Conservation (phyloP, 2,113 vertebrate species). For the Amblyopsis rosae region DNA sequence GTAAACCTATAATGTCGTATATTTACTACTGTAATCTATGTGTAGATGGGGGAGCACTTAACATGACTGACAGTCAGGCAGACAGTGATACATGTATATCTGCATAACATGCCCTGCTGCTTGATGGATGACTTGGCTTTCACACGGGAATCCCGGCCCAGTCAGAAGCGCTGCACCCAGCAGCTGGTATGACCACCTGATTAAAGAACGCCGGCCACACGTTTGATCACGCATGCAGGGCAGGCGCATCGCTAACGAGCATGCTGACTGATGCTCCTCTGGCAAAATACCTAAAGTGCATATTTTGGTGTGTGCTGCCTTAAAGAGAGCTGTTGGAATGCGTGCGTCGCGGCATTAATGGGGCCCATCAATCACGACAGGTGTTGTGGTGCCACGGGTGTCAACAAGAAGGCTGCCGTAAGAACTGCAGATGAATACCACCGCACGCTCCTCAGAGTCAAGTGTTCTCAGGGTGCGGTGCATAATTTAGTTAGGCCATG, state of each 20-base stretch:
- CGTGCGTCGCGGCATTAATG: constrained; percentile 60
- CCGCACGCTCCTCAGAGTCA: constrained; percentile 4
- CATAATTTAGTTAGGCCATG: constrained; percentile 29
- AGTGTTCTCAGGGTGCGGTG: constrained; percentile 9
- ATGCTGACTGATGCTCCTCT: constrained; percentile 59
- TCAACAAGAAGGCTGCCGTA: constrained; percentile 35
- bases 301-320: constrained; percentile 58
- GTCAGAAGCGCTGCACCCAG: constrained; percentile 37
- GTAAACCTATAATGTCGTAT: constrained; percentile 2
- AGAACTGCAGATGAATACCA: constrained; percentile 23
- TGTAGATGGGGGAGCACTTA: not conserved
- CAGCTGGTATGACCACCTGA: constrained; percentile 43
- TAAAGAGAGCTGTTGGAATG: constrained; percentile 63
- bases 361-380: constrained; percentile 65
- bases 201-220: constrained; percentile 53
- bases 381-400: constrained; percentile 48
- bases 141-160: constrained; percentile 3
- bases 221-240: constrained; percentile 71
- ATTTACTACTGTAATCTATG: not conserved
- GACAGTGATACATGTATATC: constrained; percentile 17
- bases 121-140: constrained; percentile 33
- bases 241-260: constrained; percentile 63
- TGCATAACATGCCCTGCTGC: constrained; percentile 20
- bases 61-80: constrained; percentile 16
- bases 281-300: constrained; percentile 60